These are phyloP conservation scores for Dryoscopus gambensis DNA, from an alignment of 2,113 vertebrate species.

Conservation along the genomic window DNA sequence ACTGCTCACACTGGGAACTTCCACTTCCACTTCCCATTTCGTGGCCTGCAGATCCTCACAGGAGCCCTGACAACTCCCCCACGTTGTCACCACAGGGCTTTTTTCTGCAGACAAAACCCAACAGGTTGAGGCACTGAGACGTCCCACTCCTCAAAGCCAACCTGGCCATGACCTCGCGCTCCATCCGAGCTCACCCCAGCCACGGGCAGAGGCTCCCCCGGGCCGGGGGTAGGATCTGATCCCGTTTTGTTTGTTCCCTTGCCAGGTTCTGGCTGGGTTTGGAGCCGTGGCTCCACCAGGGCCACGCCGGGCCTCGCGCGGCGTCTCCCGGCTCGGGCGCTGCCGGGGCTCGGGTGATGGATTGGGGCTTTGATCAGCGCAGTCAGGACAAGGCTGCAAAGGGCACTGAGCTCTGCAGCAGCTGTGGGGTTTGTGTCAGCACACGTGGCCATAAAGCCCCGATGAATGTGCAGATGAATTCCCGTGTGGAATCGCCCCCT, in stretches of 20 bases:
- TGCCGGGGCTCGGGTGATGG: not conserved
- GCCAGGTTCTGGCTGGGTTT: not conserved
- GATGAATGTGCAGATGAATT: not conserved
- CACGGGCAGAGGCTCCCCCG: not conserved
- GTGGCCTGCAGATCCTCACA: not conserved
- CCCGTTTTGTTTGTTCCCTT: not conserved
- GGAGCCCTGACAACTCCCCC: not conserved
- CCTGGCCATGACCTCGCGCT: not conserved
- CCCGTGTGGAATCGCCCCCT: not conserved
- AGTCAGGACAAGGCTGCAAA: not conserved
- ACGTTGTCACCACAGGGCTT: not conserved
- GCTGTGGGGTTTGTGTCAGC: not conserved
- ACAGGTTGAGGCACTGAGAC: not conserved
- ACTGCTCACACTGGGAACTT: not conserved
- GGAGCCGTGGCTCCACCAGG: not conserved
- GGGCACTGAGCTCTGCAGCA: not conserved
- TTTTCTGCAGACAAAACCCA: not conserved
- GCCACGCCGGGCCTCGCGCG: not conserved
- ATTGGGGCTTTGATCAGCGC: not conserved
- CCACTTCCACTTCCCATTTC: not conserved
- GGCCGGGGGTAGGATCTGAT: not conserved
- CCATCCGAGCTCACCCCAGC: not conserved
- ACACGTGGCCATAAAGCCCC: not conserved
- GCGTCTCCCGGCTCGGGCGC: not conserved
- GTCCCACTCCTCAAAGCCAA: not conserved